A percentile compares a stretch with the other conserved stretches of the same genome.
Evolutionary conservation across 2,797 vertebrate genomes (phyloP).

Genomic region (Sardinella longiceps): DNA sequence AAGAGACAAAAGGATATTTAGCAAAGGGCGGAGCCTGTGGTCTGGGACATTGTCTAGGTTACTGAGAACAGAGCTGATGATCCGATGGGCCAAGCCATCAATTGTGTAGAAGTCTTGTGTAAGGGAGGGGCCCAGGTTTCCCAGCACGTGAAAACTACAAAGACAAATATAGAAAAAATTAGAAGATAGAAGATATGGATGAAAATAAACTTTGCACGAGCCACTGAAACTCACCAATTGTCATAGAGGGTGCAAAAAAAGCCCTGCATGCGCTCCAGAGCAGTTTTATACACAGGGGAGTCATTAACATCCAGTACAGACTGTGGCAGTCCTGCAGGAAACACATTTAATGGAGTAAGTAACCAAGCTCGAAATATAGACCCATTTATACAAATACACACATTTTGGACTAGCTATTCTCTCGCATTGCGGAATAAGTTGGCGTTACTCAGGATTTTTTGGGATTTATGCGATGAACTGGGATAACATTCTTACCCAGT

Average conservation of each 20-base stretch:
- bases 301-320: slow-evolving; percentile 84
- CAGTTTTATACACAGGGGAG: slow-evolving; percentile 84
- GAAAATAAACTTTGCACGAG: not conserved
- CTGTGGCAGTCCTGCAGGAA: slow-evolving; percentile 81
- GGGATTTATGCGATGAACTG: too few species aligned
- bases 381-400: too few species aligned
- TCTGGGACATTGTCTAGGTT: slow-evolving; percentile 91
- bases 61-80: slow-evolving; percentile 85
- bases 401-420: too few species aligned
- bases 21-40: slow-evolving; percentile 88
- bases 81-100: slow-evolving; percentile 81
- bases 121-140: slow-evolving; percentile 85
- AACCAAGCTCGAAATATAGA: not conserved
- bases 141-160: slow-evolving; percentile 88
- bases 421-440: too few species aligned
- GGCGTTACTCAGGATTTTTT: too few species aligned
- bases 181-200: not conserved
- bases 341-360: not conserved
- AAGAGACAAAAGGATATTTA: slow-evolving; percentile 88
- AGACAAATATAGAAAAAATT: not conserved
- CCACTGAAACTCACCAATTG: slow-evolving; percentile 82
- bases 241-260: slow-evolving; percentile 91
- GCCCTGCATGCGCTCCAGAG: slow-evolving; percentile 91
- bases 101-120: slow-evolving; percentile 92
- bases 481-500: slow-evolving; percentile 81